A percentile compares a stretch with the other conserved stretches of the same genome.
phyloP scores from a whole-genome alignment of 2,113 vertebrate species.

The Polypterus bichir region DNA sequence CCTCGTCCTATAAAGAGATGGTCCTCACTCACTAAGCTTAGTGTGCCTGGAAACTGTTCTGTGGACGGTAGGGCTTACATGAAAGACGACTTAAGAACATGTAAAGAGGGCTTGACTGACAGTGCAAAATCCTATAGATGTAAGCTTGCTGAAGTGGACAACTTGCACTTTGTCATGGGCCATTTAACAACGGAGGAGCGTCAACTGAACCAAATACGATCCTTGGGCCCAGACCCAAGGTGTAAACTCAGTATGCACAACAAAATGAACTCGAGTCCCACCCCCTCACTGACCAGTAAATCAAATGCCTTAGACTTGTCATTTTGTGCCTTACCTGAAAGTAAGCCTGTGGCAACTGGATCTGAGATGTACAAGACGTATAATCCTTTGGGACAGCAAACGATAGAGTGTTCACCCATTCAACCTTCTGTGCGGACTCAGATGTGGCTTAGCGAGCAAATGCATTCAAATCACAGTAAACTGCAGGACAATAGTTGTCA shows the following conservation, averaged over 20 bases:
- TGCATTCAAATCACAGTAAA: conserved; percentile 46
- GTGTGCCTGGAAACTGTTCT: conserved; percentile 37
- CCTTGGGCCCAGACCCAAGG: conserved; percentile 50
- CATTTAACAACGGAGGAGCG: conserved; percentile 48
- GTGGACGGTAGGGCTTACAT: conserved; percentile 16
- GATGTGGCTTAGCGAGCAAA: conserved; percentile 89
- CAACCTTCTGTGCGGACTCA: conserved; percentile 77
- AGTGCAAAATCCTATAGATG: conserved; percentile 41
- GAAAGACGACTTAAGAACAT: conserved; percentile 37
- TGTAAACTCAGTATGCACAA: conserved; percentile 58
- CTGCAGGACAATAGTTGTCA: too few relatives aligned
- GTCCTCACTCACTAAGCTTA: conserved; percentile 78
- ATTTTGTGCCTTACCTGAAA: conserved; percentile 72
- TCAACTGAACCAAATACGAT: conserved; percentile 43
- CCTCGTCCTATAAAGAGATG: conserved; percentile 70
- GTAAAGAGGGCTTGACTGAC: conserved; percentile 35
- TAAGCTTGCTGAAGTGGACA: conserved; percentile 43
- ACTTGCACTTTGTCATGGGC: conserved; percentile 50
- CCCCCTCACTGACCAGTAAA: conserved; percentile 48
- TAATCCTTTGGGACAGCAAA: conserved; percentile 45
- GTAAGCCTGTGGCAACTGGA: conserved; percentile 28
- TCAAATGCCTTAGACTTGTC: conserved; percentile 66
- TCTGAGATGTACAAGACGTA: conserved; percentile 45
- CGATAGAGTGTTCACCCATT: conserved; percentile 60
- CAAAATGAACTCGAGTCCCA: conserved; percentile 41